A percentile compares a stretch with the other conserved stretches of the same genome.
Conservation (phyloP, 1,140 invertebrate genomes). For the Sitobion miscanthi region DNA sequence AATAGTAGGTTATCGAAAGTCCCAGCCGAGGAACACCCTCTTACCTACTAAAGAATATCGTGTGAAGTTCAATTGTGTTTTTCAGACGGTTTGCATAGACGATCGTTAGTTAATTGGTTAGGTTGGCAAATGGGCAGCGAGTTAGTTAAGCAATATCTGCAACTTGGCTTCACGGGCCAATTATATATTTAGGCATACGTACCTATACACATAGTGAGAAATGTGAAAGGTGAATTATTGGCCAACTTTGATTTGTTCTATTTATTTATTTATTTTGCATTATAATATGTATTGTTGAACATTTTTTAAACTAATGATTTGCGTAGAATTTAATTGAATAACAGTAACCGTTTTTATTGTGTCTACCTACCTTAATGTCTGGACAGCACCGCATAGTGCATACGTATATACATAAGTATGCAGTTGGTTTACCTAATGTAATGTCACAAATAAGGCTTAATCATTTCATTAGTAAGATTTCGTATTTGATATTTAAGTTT, state of each 20-base stretch:
- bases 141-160: not conserved
- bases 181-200: not conserved
- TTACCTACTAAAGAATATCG: not conserved
- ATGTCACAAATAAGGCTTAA: not conserved
- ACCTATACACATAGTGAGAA: not conserved
- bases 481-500: too few relatives aligned
- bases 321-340: not conserved
- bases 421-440: not conserved
- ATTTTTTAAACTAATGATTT: not conserved
- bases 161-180: not conserved
- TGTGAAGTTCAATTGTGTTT: constrained; percentile 16
- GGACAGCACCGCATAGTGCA: not conserved
- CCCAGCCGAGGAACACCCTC: not conserved
- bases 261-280: constrained; percentile 15
- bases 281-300: not conserved
- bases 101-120: not conserved
- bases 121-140: not conserved
- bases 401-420: not conserved
- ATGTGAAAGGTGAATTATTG: constrained; percentile 38
- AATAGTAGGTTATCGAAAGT: not conserved
- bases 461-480: not conserved
- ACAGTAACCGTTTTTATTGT: not conserved
- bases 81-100: not conserved
- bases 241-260: constrained; percentile 23
- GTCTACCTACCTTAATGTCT: not conserved